Base-by-base conservation (phyloP, 2,888 invertebrate species). In the Augiades crinisus region DNA sequence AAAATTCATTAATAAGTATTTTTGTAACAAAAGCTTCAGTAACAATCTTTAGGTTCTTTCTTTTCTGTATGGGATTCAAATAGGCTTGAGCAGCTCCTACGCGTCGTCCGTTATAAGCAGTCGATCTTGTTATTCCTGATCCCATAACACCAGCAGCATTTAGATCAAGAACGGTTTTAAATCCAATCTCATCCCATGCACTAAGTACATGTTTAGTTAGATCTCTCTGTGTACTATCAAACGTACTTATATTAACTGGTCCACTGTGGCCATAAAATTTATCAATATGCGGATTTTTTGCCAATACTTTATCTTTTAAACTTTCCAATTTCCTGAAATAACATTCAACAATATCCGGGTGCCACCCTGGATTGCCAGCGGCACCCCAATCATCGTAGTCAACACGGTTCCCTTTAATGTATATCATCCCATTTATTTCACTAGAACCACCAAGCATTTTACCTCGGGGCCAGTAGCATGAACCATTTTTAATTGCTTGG, bases 381-480 rank as follows among this genome's bases (percentile, higher is more conserved):
- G 64, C 61, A 17, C 78, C 76, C 91, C 92, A 92, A 16, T 69
- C 64, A 44, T 86, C 72, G 53, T 84, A 92, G 58, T 91, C 90
- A 1, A 64, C 57, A 0, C 62, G 62, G 56, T 77, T 83, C 0
- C 91, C 92, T 8, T 83, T 81, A 4, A 91, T 68, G 59, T 91
- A 91, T 21, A 91, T 65, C 81, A 91, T 91, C 10, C 76, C 90
- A 62, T 91, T 92, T 7, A 91, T 68, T 3, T 76, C 75, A 10
- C 91, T 88, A 0, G 81, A 76, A 0, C 92, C 92, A 38, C 92
- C 92, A 57, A 92, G 72, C 67, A 91, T 82, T 65, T 92, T 92
- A 0, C 93, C 94, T 38, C 92, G 78, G 2, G 92, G 86, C 91
- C 91, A 91, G 4, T 61, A 61, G 8, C 72, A 68, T 34, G 65